A percentile compares a stretch with the other conserved stretches of the same genome.
Conservation (phyloP, 2,888 invertebrate species). For the Glyphotaelius pellucidus region DNA sequence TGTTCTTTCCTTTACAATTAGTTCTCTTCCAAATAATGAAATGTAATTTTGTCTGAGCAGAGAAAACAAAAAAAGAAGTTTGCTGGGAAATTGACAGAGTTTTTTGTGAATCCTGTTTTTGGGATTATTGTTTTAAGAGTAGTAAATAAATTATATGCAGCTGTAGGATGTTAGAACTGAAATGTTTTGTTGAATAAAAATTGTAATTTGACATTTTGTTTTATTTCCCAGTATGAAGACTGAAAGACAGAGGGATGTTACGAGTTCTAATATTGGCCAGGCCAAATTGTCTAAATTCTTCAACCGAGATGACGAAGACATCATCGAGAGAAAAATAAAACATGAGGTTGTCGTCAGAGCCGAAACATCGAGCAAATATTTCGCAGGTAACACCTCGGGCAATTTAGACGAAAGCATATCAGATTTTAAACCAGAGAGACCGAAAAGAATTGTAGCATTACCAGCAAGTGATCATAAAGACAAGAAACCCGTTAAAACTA, state of each 20-base stretch:
- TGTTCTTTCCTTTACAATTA: no score
- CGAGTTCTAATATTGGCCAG: constrained; percentile 2
- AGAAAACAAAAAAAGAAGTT: background rate
- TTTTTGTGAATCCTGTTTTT: background rate
- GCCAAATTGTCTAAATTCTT: constrained; percentile 35
- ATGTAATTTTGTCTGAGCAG: background rate
- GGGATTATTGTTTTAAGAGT: background rate
- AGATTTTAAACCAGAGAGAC: constrained; percentile 72
- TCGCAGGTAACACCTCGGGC: constrained; percentile 65
- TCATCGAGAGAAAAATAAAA: constrained; percentile 61
- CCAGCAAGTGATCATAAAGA: constrained; percentile 61
- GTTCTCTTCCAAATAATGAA: no score
- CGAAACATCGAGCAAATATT: constrained; percentile 72
- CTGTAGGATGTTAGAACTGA: background rate
- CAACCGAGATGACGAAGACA: background rate
- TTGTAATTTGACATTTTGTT: constrained; percentile 43
- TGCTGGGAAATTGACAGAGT: background rate
- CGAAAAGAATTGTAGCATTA: constrained; percentile 54
- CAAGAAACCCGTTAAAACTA: constrained; percentile 67
- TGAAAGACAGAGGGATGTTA: constrained; percentile 39
- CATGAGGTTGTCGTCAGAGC: constrained; percentile 49
- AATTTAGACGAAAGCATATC: constrained; percentile 73
- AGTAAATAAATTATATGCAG: background rate
- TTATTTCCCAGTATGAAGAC: constrained; percentile 58
- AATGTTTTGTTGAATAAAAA: constrained; percentile 45